Evolutionary conservation across 2,888 invertebrate genomes (phyloP), one percentile per base, ranked within the genome.

Genomic region (Chironomus riparius): DNA sequence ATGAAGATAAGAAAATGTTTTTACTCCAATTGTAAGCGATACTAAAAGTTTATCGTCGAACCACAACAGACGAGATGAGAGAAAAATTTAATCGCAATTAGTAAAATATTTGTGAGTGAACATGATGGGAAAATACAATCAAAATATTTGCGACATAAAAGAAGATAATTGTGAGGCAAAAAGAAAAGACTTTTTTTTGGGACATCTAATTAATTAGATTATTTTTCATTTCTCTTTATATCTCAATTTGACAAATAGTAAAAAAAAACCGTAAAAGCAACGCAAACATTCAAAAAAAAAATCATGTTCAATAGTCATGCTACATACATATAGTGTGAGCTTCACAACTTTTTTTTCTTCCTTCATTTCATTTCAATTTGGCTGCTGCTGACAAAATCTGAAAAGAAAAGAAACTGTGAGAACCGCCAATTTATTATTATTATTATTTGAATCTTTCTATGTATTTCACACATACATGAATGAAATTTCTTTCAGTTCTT

Each of bases 371-470:
- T 70, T 47, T 70, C 22, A 47, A 38, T 72, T 61, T 72, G 68
- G 47, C 62, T 72, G 61, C 72, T 48, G 69, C 48, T 50, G 56
- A 56, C 56, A 56, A 50, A 62, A 72, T 72, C 62, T 62, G 62
- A 68, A 61, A 21, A 74, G 50, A 74, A 65, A 56, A 74, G 74
- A 74, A 74, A 74, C 50, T 56, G 50, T 74, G 74, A 65, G 74
- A 74, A 74, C 74, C 65, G 65, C 74, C 74, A 74, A 74, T 74
- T 74, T 74, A 62, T 72, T 72, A 62, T 72, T 72, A 62, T 72
- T 72, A 62, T 72, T 72, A 62, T 72, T 72, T 62, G 61, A 62
- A 72, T 50, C 61, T 72, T 18, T 72, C 21, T 38, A 70, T 38
- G 56, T 71, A 72, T 72, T 72, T 47, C 21, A 47, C 47, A 72